A percentile compares a stretch with the other conserved stretches of the same genome.
These are phyloP conservation scores for Anguilla megastoma DNA, from an alignment of 2,797 vertebrate species.

Conservation along the genomic window DNA sequence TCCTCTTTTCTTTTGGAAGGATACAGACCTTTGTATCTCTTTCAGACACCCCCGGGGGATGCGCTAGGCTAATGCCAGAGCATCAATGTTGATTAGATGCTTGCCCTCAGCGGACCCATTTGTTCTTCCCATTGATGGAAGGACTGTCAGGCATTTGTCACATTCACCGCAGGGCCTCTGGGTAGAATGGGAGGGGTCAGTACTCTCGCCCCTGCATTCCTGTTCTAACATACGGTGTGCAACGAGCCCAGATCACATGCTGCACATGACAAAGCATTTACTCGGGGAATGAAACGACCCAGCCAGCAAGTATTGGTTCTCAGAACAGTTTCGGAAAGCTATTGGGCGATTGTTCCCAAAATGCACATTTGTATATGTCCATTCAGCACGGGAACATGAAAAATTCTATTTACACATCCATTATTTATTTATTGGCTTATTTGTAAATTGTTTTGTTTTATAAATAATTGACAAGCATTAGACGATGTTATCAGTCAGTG, in stretches of 20 bases:
- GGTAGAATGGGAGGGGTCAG: neutral
- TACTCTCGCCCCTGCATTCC: neutral
- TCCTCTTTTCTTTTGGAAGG: constrained; percentile 4
- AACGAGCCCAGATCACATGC: neutral
- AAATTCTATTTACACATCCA: no score
- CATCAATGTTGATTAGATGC: neutral
- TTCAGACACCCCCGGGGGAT: neutral
- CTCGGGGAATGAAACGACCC: neutral
- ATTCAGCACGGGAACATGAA: no score
- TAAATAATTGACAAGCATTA: no score
- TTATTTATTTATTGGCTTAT: no score
- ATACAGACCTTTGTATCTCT: constrained; percentile 9
- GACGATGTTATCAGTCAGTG: no score
- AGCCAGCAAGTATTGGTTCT: neutral
- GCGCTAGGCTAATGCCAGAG: neutral
- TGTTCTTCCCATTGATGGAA: neutral
- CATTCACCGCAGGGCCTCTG: neutral
- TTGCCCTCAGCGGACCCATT: neutral
- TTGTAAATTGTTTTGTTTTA: no score
- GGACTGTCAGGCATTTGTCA: neutral
- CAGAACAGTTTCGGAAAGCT: neutral
- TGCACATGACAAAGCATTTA: neutral
- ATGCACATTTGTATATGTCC: no score
- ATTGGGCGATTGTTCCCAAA: no score
- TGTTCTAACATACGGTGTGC: neutral